phyloP scores from a whole-genome alignment of 2,888 invertebrate genomes.

The Drosophila aldrichi region DNA sequence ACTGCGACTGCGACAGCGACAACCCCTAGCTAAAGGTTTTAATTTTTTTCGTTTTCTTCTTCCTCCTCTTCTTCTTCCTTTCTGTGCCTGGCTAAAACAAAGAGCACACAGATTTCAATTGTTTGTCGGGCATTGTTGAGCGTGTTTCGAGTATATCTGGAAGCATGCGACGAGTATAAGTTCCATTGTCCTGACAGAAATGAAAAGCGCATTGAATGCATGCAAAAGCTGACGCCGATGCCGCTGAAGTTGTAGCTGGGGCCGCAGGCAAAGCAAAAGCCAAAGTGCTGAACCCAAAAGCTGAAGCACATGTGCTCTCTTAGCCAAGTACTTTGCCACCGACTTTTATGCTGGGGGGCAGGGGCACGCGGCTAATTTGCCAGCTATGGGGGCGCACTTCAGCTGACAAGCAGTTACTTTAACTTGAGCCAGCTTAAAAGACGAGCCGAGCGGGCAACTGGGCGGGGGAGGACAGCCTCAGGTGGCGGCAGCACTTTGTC shows the following conservation, averaged over 20 bases:
- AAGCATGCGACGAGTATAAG: constrained; percentile 66
- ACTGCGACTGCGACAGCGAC: constrained; percentile 18
- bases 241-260: background rate
- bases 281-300: constrained; percentile 19
- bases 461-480: constrained; percentile 11
- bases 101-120: constrained; percentile 79
- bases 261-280: constrained; percentile 2
- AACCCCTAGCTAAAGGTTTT: constrained; percentile 45
- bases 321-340: constrained; percentile 14
- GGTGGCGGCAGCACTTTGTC: constrained; percentile 52
- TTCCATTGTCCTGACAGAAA: constrained; percentile 63
- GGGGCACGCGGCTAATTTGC: constrained; percentile 57
- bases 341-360: constrained; percentile 14
- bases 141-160: constrained; percentile 61
- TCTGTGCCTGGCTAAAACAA: constrained; percentile 69
- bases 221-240: constrained; percentile 26
- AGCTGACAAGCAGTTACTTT: constrained; percentile 52
- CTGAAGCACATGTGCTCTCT: constrained; percentile 29
- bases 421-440: constrained; percentile 27
- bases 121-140: constrained; percentile 75
- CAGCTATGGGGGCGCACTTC: constrained; percentile 33
- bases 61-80: constrained; percentile 6
- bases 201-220: constrained; percentile 61
- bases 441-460: background rate
- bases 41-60: background rate